These are phyloP conservation scores for Nephrotoma appendiculata DNA, from an alignment of 2,888 invertebrate genomes.

Conservation along the genomic window DNA sequence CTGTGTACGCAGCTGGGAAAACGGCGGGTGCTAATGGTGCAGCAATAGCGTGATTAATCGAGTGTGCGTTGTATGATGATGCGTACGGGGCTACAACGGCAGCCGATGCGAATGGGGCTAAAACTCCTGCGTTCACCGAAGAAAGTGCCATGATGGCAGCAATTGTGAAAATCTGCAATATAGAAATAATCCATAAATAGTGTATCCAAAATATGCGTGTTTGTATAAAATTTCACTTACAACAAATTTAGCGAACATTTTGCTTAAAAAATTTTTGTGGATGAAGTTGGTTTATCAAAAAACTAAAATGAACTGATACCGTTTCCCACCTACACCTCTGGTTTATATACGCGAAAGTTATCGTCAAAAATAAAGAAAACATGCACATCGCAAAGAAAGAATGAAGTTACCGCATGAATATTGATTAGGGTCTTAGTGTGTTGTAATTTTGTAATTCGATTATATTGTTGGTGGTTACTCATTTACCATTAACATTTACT, in stretches of 20 bases:
- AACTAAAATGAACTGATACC: not conserved
- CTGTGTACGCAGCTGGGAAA: not conserved
- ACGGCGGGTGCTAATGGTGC: slow-evolving; percentile 34
- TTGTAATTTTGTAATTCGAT: not conserved
- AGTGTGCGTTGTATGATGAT: slow-evolving; percentile 58
- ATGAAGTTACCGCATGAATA: not conserved
- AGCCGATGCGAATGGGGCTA: slow-evolving; percentile 30
- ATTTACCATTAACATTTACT: not conserved
- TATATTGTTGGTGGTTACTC: not conserved
- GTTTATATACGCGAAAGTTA: not conserved
- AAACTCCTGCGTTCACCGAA: slow-evolving; percentile 24
- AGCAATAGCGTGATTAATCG: slow-evolving; percentile 60
- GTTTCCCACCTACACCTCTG: not conserved
- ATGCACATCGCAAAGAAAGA: not conserved
- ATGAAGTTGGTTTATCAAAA: not conserved
- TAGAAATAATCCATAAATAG: not conserved
- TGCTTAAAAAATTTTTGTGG: slow-evolving; percentile 9
- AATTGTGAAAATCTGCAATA: slow-evolving; percentile 21
- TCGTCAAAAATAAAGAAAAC: not conserved
- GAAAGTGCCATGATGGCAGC: slow-evolving; percentile 15
- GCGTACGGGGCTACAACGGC: slow-evolving; percentile 57
- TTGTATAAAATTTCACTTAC: slow-evolving; percentile 17
- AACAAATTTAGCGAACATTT: slow-evolving; percentile 25
- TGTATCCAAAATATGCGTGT: not conserved
- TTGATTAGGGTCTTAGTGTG: not conserved